Percentiles rank a stretch among this genome's conserved stretches.
Evolutionary conservation across 2,888 invertebrate genomes (phyloP).

Genomic region (Rhopalosiphum nymphaeae): DNA sequence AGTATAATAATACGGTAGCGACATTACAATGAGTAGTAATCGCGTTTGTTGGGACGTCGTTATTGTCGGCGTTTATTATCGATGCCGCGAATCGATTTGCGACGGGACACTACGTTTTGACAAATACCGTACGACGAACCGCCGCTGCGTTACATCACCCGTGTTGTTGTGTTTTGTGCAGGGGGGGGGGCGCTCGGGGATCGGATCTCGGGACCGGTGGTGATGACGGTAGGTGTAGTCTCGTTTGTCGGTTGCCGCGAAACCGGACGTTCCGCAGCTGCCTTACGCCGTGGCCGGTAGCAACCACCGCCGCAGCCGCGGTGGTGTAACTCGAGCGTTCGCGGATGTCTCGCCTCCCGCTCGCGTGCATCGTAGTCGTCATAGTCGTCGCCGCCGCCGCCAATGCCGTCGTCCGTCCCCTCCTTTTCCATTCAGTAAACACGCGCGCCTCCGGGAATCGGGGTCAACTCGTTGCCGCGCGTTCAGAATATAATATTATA

Average conservation of each 20-base stretch:
- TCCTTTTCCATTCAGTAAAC: constrained; percentile 46
- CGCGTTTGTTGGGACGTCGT: not conserved
- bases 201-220: not conserved
- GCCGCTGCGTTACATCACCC: too few relatives aligned
- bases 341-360: constrained; percentile 49
- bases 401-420: not conserved
- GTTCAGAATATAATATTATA: not conserved
- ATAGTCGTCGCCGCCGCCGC: not conserved
- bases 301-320: not conserved
- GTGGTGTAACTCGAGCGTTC: constrained; percentile 49
- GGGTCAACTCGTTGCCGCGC: constrained; percentile 51
- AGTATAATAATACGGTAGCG: not conserved
- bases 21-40: not conserved
- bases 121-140: too few relatives aligned
- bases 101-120: too few relatives aligned
- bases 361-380: constrained; percentile 4
- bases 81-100: too few relatives aligned
- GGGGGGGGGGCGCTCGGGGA: not conserved
- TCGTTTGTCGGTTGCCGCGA: constrained; percentile 15
- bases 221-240: not conserved
- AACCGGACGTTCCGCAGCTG: constrained; percentile 63
- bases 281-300: constrained; percentile 24
- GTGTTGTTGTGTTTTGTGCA: too few relatives aligned
- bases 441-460: constrained; percentile 56
- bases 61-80: not conserved